These are phyloP conservation scores for Syncerus caffer DNA, from an alignment of 2,797 vertebrate species.

Conservation along the genomic window DNA sequence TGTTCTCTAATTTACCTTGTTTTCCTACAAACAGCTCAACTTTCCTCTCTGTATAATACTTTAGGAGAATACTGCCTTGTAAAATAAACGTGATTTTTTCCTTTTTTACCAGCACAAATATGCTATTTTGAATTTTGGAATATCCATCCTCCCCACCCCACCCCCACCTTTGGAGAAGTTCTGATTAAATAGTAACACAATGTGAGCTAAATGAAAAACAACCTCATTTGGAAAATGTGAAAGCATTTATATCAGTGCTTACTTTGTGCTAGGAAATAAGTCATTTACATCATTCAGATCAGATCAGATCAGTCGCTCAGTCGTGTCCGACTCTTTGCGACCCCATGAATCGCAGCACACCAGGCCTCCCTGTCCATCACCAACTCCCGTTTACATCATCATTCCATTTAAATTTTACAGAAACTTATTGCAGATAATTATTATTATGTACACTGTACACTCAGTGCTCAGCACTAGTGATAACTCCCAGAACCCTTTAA, in stretches of 20 bases:
- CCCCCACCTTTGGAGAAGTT: neutral
- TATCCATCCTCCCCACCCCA: neutral
- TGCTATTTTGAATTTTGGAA: conserved; percentile 21
- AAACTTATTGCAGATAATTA: neutral
- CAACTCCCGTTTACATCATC: neutral
- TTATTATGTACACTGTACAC: rapidly evolving
- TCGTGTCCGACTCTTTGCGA: too few species aligned
- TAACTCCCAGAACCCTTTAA: neutral
- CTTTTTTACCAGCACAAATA: conserved; percentile 77
- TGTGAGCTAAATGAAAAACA: neutral
- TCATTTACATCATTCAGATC: neutral
- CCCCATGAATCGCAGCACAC: too few species aligned
- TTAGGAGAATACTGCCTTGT: conserved; percentile 67
- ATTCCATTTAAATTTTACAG: neutral
- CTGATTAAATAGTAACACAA: neutral
- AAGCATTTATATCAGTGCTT: neutral
- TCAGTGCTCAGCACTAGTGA: rapidly evolving
- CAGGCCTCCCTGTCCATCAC: too few species aligned
- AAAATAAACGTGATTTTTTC: conserved; percentile 64
- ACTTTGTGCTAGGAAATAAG: neutral
- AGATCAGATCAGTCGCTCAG: too few species aligned
- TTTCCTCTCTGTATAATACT: conserved; percentile 54
- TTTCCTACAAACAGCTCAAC: conserved; percentile 65
- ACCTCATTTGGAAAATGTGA: neutral
- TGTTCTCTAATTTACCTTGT: conserved; percentile 52